Conservation (phyloP, 2,113 vertebrate genomes). For the Furnarius figulus region DNA sequence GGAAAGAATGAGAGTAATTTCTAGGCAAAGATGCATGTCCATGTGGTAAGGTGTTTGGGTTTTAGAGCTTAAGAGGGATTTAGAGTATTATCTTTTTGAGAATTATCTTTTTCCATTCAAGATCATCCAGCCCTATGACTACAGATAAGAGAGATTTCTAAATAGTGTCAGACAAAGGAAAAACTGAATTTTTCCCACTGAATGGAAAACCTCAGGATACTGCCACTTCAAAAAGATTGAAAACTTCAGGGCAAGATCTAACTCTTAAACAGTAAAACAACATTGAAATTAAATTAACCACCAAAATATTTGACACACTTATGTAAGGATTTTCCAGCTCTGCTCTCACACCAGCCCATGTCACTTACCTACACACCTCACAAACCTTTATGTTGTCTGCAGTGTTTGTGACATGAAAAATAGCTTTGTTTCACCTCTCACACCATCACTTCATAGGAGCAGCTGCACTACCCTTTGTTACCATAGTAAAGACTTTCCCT, state of each 20-base stretch:
- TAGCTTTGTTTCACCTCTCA: background rate
- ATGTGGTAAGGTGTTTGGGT: background rate
- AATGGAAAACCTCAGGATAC: background rate
- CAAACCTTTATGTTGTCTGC: background rate
- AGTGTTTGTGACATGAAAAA: background rate
- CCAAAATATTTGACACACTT: background rate
- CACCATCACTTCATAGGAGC: background rate
- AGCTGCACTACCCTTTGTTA: background rate
- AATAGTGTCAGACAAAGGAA: background rate
- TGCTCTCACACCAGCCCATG: background rate
- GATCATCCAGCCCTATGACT: background rate
- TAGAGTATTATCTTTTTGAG: background rate
- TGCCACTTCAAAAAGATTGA: background rate
- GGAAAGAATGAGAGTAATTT: background rate
- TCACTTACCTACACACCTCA: background rate
- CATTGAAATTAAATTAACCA: background rate
- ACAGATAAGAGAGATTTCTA: background rate
- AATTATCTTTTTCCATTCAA: background rate
- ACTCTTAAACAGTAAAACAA: background rate
- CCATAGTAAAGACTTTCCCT: background rate
- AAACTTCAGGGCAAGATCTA: background rate
- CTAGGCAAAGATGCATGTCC: background rate
- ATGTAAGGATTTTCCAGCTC: conserved; percentile 2
- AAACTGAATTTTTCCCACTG: background rate
- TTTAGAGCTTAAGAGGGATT: background rate